Percentiles rank a stretch among this genome's conserved stretches.
These are phyloP conservation scores for Drosophila neutralis DNA, from an alignment of 2,888 invertebrate species.

Conservation along the genomic window DNA sequence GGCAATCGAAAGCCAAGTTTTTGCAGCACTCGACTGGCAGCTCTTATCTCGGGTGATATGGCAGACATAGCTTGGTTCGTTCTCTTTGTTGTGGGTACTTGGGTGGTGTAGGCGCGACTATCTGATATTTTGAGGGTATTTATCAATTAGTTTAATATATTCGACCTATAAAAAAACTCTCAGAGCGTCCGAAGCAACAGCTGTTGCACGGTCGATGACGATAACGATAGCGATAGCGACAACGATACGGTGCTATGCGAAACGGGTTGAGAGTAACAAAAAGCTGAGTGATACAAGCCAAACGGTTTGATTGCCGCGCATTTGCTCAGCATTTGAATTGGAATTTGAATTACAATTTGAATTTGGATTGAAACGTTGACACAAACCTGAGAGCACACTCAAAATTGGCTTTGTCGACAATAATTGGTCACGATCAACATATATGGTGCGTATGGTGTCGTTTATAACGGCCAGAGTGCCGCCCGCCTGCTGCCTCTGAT, in stretches of 20 bases:
- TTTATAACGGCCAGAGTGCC: slow-evolving; percentile 40
- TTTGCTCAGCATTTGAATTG: slow-evolving; percentile 8
- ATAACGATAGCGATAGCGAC: slow-evolving; percentile 15
- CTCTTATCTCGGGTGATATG: slow-evolving; percentile 67
- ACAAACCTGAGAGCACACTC: slow-evolving; percentile 69
- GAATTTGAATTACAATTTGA: neutral
- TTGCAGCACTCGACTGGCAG: slow-evolving; percentile 81
- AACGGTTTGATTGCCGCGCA: slow-evolving; percentile 4
- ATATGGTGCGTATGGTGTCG: slow-evolving; percentile 60
- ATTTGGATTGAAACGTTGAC: neutral
- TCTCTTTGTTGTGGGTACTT: slow-evolving; percentile 52
- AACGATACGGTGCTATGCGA: slow-evolving; percentile 1
- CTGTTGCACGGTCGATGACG: slow-evolving; percentile 25
- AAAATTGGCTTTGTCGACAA: slow-evolving; percentile 73
- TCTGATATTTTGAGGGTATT: slow-evolving; percentile 40
- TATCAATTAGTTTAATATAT: slow-evolving; percentile 15
- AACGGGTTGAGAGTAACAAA: slow-evolving; percentile 4
- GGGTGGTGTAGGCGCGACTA: slow-evolving; percentile 55
- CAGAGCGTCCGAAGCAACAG: slow-evolving; percentile 10
- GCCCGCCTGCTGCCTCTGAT: slow-evolving; percentile 50
- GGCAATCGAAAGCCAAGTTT: slow-evolving; percentile 86
- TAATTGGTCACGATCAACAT: slow-evolving; percentile 68
- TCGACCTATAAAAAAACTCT: slow-evolving; percentile 12
- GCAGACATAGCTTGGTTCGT: slow-evolving; percentile 41
- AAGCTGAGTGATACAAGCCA: slow-evolving; percentile 41